These are phyloP conservation scores for Neelides sp. DNA, from an alignment of 1,140 invertebrate species.

Conservation along the genomic window DNA sequence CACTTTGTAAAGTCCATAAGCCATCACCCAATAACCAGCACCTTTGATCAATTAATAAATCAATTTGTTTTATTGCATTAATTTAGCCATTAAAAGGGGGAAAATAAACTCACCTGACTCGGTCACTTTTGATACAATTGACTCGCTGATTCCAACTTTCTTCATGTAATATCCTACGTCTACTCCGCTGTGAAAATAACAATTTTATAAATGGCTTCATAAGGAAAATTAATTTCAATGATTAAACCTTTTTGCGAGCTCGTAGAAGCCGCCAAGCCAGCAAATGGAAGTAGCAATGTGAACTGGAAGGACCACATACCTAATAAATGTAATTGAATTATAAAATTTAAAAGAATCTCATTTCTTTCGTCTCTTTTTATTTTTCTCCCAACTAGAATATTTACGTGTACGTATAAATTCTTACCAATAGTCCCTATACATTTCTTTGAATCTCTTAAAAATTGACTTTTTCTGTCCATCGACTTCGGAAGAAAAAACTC, in stretches of 20 bases:
- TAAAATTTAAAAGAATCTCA: background rate
- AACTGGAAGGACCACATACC: conserved; percentile 69
- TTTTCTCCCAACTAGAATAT: background rate
- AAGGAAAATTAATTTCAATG: background rate
- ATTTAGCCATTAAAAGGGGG: no score
- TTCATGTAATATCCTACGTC: conserved; percentile 68
- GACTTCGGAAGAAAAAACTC: background rate
- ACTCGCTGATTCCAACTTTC: conserved; percentile 58
- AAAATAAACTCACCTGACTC: no score
- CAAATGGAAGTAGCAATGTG: conserved; percentile 69
- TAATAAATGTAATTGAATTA: background rate
- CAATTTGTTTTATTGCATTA: no score
- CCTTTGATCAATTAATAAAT: no score
- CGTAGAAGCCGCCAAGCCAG: conserved; percentile 78
- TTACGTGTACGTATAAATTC: background rate
- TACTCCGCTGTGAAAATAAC: conserved; percentile 57
- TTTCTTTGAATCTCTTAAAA: conserved; percentile 73
- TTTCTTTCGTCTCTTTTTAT: background rate
- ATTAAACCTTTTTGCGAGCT: conserved; percentile 65
- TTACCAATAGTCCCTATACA: conserved; percentile 86
- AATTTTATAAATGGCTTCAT: background rate
- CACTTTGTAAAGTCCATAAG: conserved; percentile 83
- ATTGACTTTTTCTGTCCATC: conserved; percentile 43
- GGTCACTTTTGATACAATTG: conserved; percentile 55
- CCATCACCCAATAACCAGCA: conserved; percentile 73